Evolutionary conservation across 2,113 vertebrate species (phyloP).

Genomic region (Phaethornis superciliosus): DNA sequence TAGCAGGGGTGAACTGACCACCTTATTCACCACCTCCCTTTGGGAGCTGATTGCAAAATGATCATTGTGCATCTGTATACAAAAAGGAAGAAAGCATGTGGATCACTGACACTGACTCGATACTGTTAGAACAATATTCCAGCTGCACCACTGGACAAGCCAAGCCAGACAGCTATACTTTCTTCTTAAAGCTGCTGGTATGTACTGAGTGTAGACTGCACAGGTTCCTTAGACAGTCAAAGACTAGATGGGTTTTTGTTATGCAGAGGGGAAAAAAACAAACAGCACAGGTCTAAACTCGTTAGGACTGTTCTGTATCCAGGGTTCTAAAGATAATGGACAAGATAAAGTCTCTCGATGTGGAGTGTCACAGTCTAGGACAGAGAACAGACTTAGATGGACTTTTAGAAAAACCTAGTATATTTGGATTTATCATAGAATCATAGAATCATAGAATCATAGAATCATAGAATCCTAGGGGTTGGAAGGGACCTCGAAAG

Average conservation of each 20-base stretch:
- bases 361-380: background rate
- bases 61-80: background rate
- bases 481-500: no score
- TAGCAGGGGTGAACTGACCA: background rate
- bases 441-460: no score
- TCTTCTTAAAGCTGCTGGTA: background rate
- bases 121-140: background rate
- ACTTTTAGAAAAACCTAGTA: background rate
- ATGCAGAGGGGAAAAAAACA: background rate
- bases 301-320: background rate
- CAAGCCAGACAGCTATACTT: background rate
- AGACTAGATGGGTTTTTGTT: background rate
- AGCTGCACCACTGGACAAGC: background rate
- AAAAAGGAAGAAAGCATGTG: accelerated
- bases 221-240: background rate
- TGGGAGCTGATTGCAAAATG: background rate
- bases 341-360: background rate
- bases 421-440: no score
- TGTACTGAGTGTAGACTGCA: background rate
- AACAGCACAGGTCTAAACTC: background rate
- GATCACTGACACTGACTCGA: background rate
- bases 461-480: no score
- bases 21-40: background rate
- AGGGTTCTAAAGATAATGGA: background rate
- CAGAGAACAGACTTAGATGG: background rate